Evolutionary conservation across 2,113 vertebrate species (phyloP), one percentile per base, ranked within the genome.

Genomic region (Mesoclemmys tuberculata): DNA sequence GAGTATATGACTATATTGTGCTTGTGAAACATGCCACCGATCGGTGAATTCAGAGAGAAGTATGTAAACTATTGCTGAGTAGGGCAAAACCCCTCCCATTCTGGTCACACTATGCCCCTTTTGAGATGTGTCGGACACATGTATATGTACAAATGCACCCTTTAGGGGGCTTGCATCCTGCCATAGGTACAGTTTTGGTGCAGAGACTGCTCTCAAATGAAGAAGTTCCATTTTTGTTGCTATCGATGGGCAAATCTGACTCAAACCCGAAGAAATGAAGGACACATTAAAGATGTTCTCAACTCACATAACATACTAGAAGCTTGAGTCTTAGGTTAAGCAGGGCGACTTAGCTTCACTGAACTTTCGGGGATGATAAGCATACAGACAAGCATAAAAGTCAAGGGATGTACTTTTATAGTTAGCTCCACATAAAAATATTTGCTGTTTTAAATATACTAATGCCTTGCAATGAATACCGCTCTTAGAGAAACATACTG

Each of bases 81-180:
- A 46, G 24, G 24, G 26, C 19, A 56, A 56, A 56, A 7, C 7
- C 26, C 18, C 49, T 55, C n/a, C 8, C 1, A 3, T 56, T 52
- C 41, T 26, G 49, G 16, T 2, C 6, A 48, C 2, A 0, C 1
- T 0, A 2, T 3, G 13, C 12, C 46, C 31, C 0, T 1, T 1
- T 41, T 18, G 54, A 44, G 41, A 29, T 22, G 21, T 7, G 52
- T 35, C 18, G 6, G 27, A 41, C 2, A n/a, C 4, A 4, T 0
- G 1, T 4, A 11, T 5, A 35, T 22, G 3, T 35, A 38, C 61
- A 9, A 9, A 31, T 1, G 6, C 46, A 7, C 26, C 26, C 44
- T 31, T 41, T 29, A 6, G n/a, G 38, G 48, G 44, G 38, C 21
- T 46, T 7, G 6, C 10, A 3, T 27, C 10, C 21, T 71, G 64